Conservation (phyloP, 2,888 invertebrate genomes). For the Drosophila silvestris region DNA sequence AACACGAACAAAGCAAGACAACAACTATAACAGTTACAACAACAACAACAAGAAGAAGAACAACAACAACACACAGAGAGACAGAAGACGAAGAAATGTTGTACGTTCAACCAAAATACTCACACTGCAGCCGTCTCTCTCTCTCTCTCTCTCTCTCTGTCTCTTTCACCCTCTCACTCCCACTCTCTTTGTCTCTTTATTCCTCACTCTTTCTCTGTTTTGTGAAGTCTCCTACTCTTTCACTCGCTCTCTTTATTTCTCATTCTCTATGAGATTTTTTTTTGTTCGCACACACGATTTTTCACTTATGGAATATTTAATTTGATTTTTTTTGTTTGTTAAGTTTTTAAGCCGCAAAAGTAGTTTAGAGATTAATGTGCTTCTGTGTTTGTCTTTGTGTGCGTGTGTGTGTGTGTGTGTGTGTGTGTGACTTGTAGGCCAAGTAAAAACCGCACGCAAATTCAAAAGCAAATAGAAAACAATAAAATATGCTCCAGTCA, state of each 20-base stretch:
- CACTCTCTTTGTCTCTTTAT: conserved; percentile 4
- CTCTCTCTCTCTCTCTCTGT: conserved; percentile 11
- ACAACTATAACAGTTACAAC: conserved; percentile 17
- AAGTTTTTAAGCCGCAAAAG: conserved; percentile 52
- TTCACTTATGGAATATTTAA: conserved; percentile 32
- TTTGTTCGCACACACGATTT: conserved; percentile 38
- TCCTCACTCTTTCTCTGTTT: conserved; percentile 11
- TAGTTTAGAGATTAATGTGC: conserved; percentile 34
- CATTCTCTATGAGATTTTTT: conserved; percentile 2
- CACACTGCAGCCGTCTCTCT: conserved; percentile 46
- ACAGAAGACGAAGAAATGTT: conserved; percentile 42
- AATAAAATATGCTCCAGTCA: neutral
- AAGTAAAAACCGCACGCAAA: conserved; percentile 42
- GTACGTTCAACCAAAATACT: conserved; percentile 46
- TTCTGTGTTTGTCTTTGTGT: neutral
- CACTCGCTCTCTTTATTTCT: conserved; percentile 5
- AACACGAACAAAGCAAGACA: conserved; percentile 5
- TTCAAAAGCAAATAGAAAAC: conserved; percentile 30
- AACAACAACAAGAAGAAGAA: conserved; percentile 5
- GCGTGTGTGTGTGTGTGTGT: neutral
- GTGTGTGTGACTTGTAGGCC: conserved; percentile 43
- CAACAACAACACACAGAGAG: conserved; percentile 44
- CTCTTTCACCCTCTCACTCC: conserved; percentile 1
- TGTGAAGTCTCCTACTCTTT: conserved; percentile 2
- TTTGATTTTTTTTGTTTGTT: conserved; percentile 29